Evolutionary conservation across 2,797 vertebrate species (phyloP).

Genomic region (Darevskia mixta): DNA sequence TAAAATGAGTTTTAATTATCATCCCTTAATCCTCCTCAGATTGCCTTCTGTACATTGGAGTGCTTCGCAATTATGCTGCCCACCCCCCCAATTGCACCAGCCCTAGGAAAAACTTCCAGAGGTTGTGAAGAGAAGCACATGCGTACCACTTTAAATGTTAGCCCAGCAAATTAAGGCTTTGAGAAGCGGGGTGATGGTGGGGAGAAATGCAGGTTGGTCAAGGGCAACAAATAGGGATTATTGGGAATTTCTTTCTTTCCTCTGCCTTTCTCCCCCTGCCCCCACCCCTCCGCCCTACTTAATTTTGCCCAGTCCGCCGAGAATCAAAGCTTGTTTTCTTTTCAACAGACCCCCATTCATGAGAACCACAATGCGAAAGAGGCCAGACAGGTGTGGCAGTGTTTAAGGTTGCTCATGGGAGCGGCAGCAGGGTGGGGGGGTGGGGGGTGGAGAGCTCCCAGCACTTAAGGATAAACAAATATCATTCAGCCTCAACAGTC

Average conservation of each 20-base stretch:
- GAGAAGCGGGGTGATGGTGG: too few relatives aligned
- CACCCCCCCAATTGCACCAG: constrained; percentile 71
- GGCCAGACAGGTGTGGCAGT: neutral
- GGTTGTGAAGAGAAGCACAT: constrained; percentile 37
- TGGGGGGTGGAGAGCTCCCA: neutral
- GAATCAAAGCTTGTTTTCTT: neutral
- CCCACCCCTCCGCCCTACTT: too few relatives aligned
- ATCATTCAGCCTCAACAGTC: neutral
- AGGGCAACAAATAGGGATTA: neutral
- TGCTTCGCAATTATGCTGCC: constrained; percentile 78
- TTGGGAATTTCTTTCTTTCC: neutral
- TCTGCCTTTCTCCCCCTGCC: too few relatives aligned
- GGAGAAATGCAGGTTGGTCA: neutral
- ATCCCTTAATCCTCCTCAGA: constrained; percentile 84
- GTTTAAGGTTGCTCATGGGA: neutral
- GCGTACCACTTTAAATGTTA: neutral
- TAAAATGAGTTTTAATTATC: constrained; percentile 79
- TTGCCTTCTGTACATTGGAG: constrained; percentile 79
- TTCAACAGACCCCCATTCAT: neutral
- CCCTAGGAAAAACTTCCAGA: constrained; percentile 75
- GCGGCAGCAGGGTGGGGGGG: neutral
- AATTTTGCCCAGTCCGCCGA: neutral
- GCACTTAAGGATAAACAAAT: neutral
- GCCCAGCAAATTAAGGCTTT: neutral
- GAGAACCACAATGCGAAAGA: neutral